A percentile compares a stretch with the other conserved stretches of the same genome.
Evolutionary conservation across 2,113 vertebrate genomes (phyloP).

Genomic region (Mus spicilegus): DNA sequence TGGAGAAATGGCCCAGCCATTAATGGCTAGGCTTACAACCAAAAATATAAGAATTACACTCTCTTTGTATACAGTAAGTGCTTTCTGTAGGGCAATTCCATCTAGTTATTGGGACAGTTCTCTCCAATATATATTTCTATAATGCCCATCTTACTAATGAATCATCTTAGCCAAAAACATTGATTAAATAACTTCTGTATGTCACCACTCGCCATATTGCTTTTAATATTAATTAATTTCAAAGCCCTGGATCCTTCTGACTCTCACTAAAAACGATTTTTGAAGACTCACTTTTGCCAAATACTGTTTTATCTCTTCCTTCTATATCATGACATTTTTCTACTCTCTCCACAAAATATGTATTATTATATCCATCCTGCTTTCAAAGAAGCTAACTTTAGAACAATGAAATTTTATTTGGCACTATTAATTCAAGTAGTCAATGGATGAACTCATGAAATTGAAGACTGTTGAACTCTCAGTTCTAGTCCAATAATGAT

Average conservation of each 20-base stretch:
- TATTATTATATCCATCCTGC: neutral
- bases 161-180: neutral
- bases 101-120: neutral
- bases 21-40: too few species aligned
- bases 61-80: neutral
- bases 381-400: neutral
- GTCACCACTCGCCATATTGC: accelerated
- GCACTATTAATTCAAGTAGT: neutral
- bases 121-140: too few species aligned
- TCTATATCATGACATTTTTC: neutral
- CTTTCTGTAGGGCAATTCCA: too few species aligned
- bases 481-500: neutral
- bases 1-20: too few species aligned
- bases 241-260: neutral
- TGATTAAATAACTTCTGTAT: neutral
- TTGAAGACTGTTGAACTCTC: neutral
- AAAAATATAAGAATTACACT: too few species aligned
- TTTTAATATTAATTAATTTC: neutral
- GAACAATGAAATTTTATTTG: neutral
- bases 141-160: neutral
- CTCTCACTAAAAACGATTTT: neutral
- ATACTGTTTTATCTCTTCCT: neutral
- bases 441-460: neutral
- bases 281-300: neutral
- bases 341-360: neutral